These are phyloP conservation scores for Pelobates fuscus DNA, from an alignment of 2,113 vertebrate genomes.

Conservation along the genomic window DNA sequence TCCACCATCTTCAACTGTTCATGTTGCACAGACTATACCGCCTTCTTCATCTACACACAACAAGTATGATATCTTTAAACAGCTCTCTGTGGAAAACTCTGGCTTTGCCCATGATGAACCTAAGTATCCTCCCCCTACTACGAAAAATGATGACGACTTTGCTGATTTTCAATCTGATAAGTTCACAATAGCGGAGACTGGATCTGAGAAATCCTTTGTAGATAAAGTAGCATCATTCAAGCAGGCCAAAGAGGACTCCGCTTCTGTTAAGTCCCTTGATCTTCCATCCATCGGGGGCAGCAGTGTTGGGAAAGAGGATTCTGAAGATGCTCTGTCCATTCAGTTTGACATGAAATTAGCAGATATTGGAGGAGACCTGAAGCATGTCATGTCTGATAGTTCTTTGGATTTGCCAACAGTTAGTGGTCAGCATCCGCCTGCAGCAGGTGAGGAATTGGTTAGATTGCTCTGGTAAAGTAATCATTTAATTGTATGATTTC, in stretches of 20 bases:
- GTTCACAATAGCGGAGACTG: constrained; percentile 77
- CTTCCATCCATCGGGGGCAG: constrained; percentile 96
- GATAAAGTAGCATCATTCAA: constrained; percentile 91
- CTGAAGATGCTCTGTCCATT: constrained; percentile 93
- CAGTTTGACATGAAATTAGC: constrained; percentile 98
- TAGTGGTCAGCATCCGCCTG: constrained; percentile 92
- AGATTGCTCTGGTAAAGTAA: constrained; percentile 91
- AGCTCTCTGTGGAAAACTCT: constrained; percentile 84
- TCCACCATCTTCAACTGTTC: constrained; percentile 53
- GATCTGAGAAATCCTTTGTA: constrained; percentile 82
- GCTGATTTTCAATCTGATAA: constrained; percentile 92
- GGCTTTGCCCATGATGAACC: constrained; percentile 73
- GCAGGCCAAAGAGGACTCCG: constrained; percentile 93
- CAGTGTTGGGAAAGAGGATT: constrained; percentile 95
- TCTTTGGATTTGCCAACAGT: constrained; percentile 97
- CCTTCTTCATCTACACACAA: constrained; percentile 56
- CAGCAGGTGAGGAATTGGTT: constrained; percentile 99
- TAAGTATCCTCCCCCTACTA: constrained; percentile 76
- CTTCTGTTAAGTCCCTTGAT: constrained; percentile 94
- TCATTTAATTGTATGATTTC: not conserved
- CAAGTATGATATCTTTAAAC: constrained; percentile 90
- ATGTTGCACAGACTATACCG: constrained; percentile 60
- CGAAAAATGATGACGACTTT: constrained; percentile 88
- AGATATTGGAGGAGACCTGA: constrained; percentile 95
- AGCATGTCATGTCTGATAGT: constrained; percentile 99